Evolutionary conservation across 2,888 invertebrate species (phyloP).

Genomic region (Cantharis lateralis): DNA sequence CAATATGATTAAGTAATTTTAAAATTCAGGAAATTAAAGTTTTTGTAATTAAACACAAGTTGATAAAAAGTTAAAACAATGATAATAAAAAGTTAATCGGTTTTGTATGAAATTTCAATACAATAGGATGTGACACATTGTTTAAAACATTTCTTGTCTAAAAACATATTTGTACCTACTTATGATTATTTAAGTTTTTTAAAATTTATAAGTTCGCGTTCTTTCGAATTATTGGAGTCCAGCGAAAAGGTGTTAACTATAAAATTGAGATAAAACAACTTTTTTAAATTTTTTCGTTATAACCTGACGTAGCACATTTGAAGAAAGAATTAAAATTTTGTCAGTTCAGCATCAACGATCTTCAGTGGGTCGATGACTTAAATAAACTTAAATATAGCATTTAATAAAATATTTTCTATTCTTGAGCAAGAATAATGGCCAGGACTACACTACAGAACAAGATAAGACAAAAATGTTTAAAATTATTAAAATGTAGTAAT

Average conservation of each 20-base stretch:
- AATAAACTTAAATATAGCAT: neutral
- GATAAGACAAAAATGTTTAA: neutral
- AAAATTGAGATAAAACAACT: neutral
- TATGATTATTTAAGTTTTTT: neutral
- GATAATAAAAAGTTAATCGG: constrained; percentile 6
- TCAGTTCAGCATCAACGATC: neutral
- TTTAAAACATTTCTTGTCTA: neutral
- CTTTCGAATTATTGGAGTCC: neutral
- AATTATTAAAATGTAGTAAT: neutral
- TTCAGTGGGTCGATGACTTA: neutral
- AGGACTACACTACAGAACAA: neutral
- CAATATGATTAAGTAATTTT: constrained; percentile 21
- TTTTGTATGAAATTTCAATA: constrained; percentile 5
- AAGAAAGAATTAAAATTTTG: neutral
- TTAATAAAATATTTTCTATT: neutral
- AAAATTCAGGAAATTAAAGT: constrained; percentile 16
- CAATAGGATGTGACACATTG: neutral
- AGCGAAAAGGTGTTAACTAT: neutral
- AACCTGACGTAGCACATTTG: neutral
- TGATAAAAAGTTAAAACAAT: neutral
- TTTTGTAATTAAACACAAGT: constrained; percentile 5
- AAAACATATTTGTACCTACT: neutral
- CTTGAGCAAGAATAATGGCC: neutral
- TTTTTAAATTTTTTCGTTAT: neutral
- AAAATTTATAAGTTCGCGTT: too few species aligned